These are phyloP conservation scores for Eulemur rubriventer DNA, from an alignment of 2,797 vertebrate species.

Conservation along the genomic window DNA sequence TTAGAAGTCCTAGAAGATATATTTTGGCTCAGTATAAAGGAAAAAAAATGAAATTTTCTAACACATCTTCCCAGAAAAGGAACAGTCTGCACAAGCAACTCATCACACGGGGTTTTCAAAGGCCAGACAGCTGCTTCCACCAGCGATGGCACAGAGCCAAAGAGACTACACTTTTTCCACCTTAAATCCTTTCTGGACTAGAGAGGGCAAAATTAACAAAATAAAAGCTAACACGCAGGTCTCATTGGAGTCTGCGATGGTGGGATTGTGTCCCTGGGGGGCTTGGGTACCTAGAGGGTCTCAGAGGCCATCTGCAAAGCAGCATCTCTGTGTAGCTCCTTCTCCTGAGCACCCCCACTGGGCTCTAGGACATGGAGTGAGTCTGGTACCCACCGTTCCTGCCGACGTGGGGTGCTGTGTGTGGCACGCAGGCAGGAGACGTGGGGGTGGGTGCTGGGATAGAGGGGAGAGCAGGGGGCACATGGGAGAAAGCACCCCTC, in stretches of 20 bases:
- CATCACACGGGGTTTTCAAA: background rate
- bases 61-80: background rate
- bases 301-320: background rate
- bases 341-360: background rate
- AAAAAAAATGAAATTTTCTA: background rate
- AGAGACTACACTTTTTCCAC: fast-evolving
- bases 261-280: background rate
- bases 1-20: background rate
- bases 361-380: background rate
- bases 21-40: background rate
- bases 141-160: fast-evolving
- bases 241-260: background rate
- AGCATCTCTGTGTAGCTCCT: fast-evolving
- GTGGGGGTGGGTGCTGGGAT: background rate
- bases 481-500: background rate
- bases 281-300: fast-evolving
- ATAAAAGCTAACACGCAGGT: background rate
- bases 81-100: background rate
- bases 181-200: background rate
- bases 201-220: background rate
- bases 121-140: background rate
- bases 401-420: fast-evolving
- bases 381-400: background rate
- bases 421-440: background rate
- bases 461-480: background rate